Base-by-base conservation (phyloP, 1,140 invertebrate genomes). In the Idris sp. region DNA sequence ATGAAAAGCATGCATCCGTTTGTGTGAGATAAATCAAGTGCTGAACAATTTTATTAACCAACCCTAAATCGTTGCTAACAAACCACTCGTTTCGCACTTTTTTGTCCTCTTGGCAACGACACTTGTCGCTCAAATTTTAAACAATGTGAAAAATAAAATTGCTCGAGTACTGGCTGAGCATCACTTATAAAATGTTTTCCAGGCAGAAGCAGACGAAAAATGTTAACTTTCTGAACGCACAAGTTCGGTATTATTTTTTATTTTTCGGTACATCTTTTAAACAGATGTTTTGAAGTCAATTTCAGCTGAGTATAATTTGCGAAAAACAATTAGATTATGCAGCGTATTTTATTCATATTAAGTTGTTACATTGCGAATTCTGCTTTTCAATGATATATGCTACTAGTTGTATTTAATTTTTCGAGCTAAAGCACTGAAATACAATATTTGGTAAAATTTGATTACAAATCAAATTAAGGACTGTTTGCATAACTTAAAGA, bases 41-140 rank as follows among this genome's bases (percentile, higher is more conserved):
- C 13, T 13, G 43, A 35, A 64, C 53, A 69, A 56, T 64, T 69
- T 75, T 58, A 69, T 64, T 67, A 74, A 74, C 51, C 38, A 48
- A 48, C 62, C 56, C 41, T 58, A 58, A 75, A 75, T 75, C 61
- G 46, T 56, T 33, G 48, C 41, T 49, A 44, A 53, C 46, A 35
- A 54, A 38, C 26, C 40, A 38, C 22, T 44, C 38, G 48, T 31
- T 40, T 33, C 41, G 54, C 61, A 16, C 30, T 56, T 43, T 56
- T 41, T 54, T 7, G 0, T 11, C 36, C 35, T 35, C 26, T 25
- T 16, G 11, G n/a, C 14, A 16, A 18, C 18, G 35, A 64, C 10
- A 40, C 41, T 62, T 48, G 35, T 61, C 53, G 28, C 25, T 36
- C 35, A 43, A 58, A 44, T 35, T 33, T 44, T 19, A 28, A 44